Conservation (phyloP, 2,888 invertebrate species). For the Drosophila pegasa region DNA sequence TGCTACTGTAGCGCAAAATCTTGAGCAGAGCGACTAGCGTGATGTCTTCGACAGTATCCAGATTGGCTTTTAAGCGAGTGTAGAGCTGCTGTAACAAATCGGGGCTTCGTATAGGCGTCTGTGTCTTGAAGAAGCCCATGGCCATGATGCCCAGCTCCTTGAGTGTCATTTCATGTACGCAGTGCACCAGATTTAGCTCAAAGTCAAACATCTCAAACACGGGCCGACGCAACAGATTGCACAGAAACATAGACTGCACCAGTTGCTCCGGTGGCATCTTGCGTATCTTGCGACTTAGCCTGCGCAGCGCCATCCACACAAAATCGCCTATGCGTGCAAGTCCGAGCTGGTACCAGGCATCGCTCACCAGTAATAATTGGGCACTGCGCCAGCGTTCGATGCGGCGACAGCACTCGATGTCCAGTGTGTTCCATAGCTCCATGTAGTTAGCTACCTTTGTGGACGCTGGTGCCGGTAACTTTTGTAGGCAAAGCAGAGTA, state of each 20-base stretch:
- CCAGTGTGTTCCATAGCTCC: slow-evolving; percentile 89
- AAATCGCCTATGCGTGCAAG: slow-evolving; percentile 87
- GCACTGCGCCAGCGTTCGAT: slow-evolving; percentile 86
- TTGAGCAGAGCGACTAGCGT: slow-evolving; percentile 88
- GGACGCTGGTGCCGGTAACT: slow-evolving; percentile 86
- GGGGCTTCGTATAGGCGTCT: slow-evolving; percentile 87
- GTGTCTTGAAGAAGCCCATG: slow-evolving; percentile 92
- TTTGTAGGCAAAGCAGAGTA: slow-evolving; percentile 86
- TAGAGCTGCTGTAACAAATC: slow-evolving; percentile 86
- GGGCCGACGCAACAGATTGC: slow-evolving; percentile 87
- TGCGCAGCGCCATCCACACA: slow-evolving; percentile 86
- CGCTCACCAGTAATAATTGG: slow-evolving; percentile 87
- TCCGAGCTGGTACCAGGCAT: slow-evolving; percentile 88
- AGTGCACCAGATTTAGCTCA: slow-evolving; percentile 86
- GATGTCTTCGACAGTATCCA: slow-evolving; percentile 87
- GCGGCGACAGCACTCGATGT: slow-evolving; percentile 87
- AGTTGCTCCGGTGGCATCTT: slow-evolving; percentile 87
- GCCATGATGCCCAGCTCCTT: slow-evolving; percentile 90
- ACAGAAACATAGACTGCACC: slow-evolving; percentile 89
- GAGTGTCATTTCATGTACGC: slow-evolving; percentile 86
- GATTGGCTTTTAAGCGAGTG: slow-evolving; percentile 85
- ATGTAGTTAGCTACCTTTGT: slow-evolving; percentile 87
- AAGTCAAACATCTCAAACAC: slow-evolving; percentile 88
- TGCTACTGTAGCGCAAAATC: slow-evolving; percentile 87
- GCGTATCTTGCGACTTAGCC: slow-evolving; percentile 86